Evolutionary conservation across 2,888 invertebrate genomes (phyloP), one percentile per base, ranked within the genome.

Genomic region (Mechanitis mazaeus): DNA sequence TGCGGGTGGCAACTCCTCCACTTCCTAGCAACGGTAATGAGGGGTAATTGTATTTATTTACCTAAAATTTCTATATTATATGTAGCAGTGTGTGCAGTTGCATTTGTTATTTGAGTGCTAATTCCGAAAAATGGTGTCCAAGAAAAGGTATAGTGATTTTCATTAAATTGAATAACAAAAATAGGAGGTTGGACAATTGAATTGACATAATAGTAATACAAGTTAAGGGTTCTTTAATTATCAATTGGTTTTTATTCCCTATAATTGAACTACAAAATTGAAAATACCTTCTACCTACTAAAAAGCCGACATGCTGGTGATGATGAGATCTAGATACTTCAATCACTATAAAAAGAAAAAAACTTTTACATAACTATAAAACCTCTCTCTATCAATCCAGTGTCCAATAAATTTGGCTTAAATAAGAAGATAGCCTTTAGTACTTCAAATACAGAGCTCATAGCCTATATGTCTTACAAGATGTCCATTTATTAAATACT

Each of bases 1-100:
- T 63, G 68, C 71, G 67, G 76, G 76, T 46, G 72, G 70, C 64
- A 69, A 68, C 64, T 69, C 71, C 70, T 72, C 72, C 69, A 74
- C 75, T 67, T 73, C 71, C 69, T 74, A 63, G 33, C 35, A 63
- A 54, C 31, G 11, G 28, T 31, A n/a, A 50, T 31, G 11, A 50
- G 3, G 31, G 28, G 31, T 50, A 31, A 50, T 31, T 50, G 11
- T 31, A 31, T 9, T 7, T 31, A 50, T 31, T 31, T 4, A 50
- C 20, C 20, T 28, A 50, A 31, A 1, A 31, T 50, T 28, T 31
- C 31, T 50, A 20, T 20, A 20, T 50, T 9, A 9, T 11, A 31
- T 50, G 7, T 3, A 42, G 42, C 42, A 9, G 42, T 42, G 6
- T 42, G 42, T 42, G 42, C 42, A 9, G 6, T 42, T 42, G 42